Conservation (phyloP, 2,113 vertebrate genomes). For the Himantopus leucocephalus region DNA sequence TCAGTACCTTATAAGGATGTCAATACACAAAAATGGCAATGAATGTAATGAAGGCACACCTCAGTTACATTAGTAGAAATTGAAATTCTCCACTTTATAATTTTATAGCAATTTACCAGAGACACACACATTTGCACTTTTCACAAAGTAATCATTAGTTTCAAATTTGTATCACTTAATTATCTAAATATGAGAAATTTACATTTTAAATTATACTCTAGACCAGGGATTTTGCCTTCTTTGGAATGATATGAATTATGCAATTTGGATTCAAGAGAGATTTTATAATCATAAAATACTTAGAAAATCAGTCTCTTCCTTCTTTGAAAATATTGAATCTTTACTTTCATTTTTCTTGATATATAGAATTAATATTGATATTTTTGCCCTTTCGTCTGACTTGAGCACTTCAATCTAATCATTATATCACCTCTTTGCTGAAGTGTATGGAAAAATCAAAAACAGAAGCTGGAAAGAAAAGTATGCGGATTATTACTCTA, state of each 20-base stretch:
- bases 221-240: not conserved
- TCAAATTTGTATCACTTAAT: not conserved
- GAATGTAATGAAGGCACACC: not conserved
- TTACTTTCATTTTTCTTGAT: not conserved
- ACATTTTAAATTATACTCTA: not conserved
- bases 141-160: not conserved
- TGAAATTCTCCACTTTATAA: not conserved
- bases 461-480: not conserved
- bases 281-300: not conserved
- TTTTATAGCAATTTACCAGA: not conserved
- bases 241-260: not conserved
- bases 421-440: not conserved
- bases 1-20: not conserved
- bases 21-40: not conserved
- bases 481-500: not conserved
- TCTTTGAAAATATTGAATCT: not conserved
- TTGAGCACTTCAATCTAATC: not conserved
- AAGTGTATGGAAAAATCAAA: not conserved
- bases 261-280: not conserved
- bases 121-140: not conserved
- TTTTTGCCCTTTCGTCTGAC: not conserved
- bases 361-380: not conserved
- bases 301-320: not conserved
- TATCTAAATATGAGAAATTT: not conserved
- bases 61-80: not conserved